Base-by-base conservation (phyloP, 2,888 invertebrate genomes). In the Eilema griseolum region DNA sequence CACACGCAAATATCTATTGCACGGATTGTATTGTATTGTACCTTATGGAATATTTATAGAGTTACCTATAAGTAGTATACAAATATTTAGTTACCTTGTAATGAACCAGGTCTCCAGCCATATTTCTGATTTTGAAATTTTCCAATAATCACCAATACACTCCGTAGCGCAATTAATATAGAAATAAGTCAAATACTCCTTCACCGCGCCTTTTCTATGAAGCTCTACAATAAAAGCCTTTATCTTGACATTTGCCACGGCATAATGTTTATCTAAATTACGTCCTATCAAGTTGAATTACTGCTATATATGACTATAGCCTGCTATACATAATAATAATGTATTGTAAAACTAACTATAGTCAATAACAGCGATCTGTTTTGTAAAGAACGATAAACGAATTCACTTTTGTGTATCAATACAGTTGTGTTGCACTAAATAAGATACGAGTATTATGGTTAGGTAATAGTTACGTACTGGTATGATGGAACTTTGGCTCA, bases 261-360 rank as follows among this genome's bases (percentile, higher is more conserved):
- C 86, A 89, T 89, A 89, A 89, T 89, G 87, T 90, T 91, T 93
- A 93, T 93, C 93, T 93, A 90, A 92, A 93, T 93, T 89, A 84
- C 89, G 83, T 86, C 86, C 81, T 83, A 91, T 85, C 87, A 86
- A 83, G 83, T 85, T 80, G 79, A 86, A 83, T 85, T 73, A 68
- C 66, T 71, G 74, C 66, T 71, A 73, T 71, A 73, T 71, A 70
- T 81, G 78, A 82, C 77, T 77, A 77, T 80, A 52, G 52, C 33
- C 33, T 31, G n/a, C 37, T 23, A 24, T 41, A 57, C 28, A 65
- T 56, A 23, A 23, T n/a, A n/a, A 26, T 12, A 16, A 85, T 83
- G 78, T 84, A 85, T 85, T 86, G 88, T 91, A 89, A 88, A 90
- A 83, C 84, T 88, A 87, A 88, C 84, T 88, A 64, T 88, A 85